Conservation (phyloP, 2,797 vertebrate species). For the Ctenopoma multispine region DNA sequence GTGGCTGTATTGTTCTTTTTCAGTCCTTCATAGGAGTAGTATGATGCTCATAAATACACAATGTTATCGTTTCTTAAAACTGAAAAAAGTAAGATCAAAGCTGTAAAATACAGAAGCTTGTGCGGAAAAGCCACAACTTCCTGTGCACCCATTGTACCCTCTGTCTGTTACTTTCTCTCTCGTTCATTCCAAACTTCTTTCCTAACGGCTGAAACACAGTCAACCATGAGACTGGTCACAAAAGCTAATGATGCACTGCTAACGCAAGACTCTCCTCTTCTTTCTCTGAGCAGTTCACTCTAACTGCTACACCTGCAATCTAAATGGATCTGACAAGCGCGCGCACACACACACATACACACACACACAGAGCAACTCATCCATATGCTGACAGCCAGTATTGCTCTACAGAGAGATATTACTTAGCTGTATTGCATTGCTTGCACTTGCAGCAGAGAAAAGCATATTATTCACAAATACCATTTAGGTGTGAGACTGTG, state of each 20-base stretch:
- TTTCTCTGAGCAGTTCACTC: slow-evolving; percentile 60
- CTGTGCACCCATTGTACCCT: slow-evolving; percentile 18
- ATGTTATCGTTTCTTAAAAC: neutral
- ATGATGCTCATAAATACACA: no score
- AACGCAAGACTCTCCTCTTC: slow-evolving; percentile 49
- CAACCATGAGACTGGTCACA: slow-evolving; percentile 57
- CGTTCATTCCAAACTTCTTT: slow-evolving; percentile 25
- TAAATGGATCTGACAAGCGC: slow-evolving; percentile 70
- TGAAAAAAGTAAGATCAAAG: neutral
- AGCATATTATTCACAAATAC: slow-evolving; percentile 78
- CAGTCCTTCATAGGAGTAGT: no score
- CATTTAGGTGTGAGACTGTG: slow-evolving; percentile 65
- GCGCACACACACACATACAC: slow-evolving; percentile 17
- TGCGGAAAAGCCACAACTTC: neutral
- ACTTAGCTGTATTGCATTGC: slow-evolving; percentile 80
- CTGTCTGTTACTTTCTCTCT: slow-evolving; percentile 28
- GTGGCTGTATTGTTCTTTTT: no score
- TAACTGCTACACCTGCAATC: slow-evolving; percentile 64
- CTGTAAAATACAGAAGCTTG: neutral
- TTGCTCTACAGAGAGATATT: slow-evolving; percentile 77
- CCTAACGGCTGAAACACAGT: slow-evolving; percentile 56
- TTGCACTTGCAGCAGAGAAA: slow-evolving; percentile 76
- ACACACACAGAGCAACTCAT: slow-evolving; percentile 65
- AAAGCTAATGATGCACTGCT: slow-evolving; percentile 72
- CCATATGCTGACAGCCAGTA: slow-evolving; percentile 75